These are phyloP conservation scores for Notamacropus eugenii DNA, from an alignment of 2,797 vertebrate species.

Conservation along the genomic window DNA sequence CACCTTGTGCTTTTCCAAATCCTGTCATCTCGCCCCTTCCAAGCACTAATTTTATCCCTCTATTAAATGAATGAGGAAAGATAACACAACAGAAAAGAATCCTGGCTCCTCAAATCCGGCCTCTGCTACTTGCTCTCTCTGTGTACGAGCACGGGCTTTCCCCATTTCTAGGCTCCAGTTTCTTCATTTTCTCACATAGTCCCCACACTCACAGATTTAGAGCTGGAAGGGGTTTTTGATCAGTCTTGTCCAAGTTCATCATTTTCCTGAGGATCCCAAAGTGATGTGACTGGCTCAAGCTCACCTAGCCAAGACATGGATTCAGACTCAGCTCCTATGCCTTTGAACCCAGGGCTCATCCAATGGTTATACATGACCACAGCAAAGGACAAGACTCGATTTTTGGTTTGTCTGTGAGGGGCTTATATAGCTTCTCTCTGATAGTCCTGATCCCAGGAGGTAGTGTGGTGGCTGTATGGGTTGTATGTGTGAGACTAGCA, in stretches of 20 bases:
- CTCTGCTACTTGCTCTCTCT: constrained; percentile 32
- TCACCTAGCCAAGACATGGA: neutral
- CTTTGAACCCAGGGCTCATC: neutral
- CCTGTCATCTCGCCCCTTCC: no score
- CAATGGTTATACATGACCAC: neutral
- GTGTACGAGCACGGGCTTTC: neutral
- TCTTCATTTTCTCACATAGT: neutral
- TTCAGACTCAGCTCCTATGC: neutral
- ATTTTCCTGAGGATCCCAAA: neutral
- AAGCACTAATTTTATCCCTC: neutral
- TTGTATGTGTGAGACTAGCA: neutral
- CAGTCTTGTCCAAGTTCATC: neutral
- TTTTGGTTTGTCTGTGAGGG: neutral
- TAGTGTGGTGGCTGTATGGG: neutral
- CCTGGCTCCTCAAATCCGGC: neutral
- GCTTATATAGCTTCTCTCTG: neutral
- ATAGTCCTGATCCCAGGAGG: neutral
- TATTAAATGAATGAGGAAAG: neutral
- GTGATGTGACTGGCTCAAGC: neutral
- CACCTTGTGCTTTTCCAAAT: neutral
- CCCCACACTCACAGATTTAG: neutral
- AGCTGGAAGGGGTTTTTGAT: neutral
- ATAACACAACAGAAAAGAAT: neutral
- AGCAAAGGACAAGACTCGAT: neutral
- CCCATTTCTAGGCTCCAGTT: neutral